phyloP scores from a whole-genome alignment of 2,113 vertebrate species.

The Pogona vitticeps region DNA sequence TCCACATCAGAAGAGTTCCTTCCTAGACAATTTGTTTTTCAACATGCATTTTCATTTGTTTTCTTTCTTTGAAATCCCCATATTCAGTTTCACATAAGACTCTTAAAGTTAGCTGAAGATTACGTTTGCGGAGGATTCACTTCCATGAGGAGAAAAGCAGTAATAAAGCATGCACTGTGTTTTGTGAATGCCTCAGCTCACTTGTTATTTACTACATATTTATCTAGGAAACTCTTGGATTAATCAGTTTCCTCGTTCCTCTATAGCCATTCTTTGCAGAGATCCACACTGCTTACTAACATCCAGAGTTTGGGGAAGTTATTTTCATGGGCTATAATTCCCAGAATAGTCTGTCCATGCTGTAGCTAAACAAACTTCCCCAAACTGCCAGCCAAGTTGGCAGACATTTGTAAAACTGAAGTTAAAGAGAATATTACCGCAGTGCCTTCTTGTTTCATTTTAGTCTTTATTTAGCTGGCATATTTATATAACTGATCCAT shows the following conservation, averaged over 20 bases:
- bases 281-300: background rate
- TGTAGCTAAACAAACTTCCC: no score
- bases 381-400: no score
- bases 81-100: background rate
- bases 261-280: background rate
- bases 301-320: background rate
- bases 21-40: background rate
- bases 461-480: background rate
- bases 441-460: background rate
- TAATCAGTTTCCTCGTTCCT: background rate
- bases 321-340: background rate
- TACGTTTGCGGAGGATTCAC: background rate
- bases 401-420: background rate
- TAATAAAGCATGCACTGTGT: slow-evolving; percentile 9
- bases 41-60: background rate
- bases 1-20: background rate
- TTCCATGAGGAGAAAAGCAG: background rate
- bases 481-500: background rate
- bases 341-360: no score
- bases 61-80: background rate
- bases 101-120: background rate
- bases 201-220: background rate
- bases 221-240: background rate
- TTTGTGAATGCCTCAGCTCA: slow-evolving; percentile 8
- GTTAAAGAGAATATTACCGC: background rate